A percentile compares a stretch with the other conserved stretches of the same genome.
phyloP scores from a whole-genome alignment of 1,140 invertebrate species.

The Halotydeus destructor region DNA sequence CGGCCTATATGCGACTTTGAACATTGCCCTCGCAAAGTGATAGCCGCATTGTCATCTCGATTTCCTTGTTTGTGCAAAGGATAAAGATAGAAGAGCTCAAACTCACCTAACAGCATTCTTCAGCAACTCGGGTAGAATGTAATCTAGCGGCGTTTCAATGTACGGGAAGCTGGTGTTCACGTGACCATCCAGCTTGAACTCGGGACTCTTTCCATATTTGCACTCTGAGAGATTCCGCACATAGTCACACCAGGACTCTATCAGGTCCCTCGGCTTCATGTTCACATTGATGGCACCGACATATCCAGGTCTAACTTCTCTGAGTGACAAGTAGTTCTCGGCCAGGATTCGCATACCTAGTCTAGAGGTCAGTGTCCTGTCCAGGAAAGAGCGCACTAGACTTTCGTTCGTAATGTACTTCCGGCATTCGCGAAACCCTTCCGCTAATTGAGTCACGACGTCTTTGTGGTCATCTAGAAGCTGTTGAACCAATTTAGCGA shows the following conservation, averaged over 20 bases:
- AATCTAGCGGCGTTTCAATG: slow-evolving; percentile 34
- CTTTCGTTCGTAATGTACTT: slow-evolving; percentile 29
- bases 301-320: slow-evolving; percentile 33
- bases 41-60: too few relatives aligned
- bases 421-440: slow-evolving; percentile 34
- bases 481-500: slow-evolving; percentile 26
- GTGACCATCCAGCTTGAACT: slow-evolving; percentile 33
- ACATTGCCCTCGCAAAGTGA: not conserved
- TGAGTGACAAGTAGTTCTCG: slow-evolving; percentile 34
- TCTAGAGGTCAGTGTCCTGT: slow-evolving; percentile 30
- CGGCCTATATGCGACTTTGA: too few relatives aligned
- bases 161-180: slow-evolving; percentile 34
- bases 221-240: slow-evolving; percentile 25
- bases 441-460: slow-evolving; percentile 33
- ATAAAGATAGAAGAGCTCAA: not conserved
- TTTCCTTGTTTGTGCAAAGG: too few relatives aligned
- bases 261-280: slow-evolving; percentile 32
- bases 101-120: slow-evolving; percentile 36
- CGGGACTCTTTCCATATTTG: slow-evolving; percentile 34
- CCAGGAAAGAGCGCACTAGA: slow-evolving; percentile 17
- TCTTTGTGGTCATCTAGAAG: slow-evolving; percentile 35
- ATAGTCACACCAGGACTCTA: slow-evolving; percentile 35
- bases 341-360: slow-evolving; percentile 35
- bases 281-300: slow-evolving; percentile 36
- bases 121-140: slow-evolving; percentile 37